A percentile compares a stretch with the other conserved stretches of the same genome.
phyloP scores from a whole-genome alignment of 2,888 invertebrate genomes.

The Pycnomerus fuliginosus region DNA sequence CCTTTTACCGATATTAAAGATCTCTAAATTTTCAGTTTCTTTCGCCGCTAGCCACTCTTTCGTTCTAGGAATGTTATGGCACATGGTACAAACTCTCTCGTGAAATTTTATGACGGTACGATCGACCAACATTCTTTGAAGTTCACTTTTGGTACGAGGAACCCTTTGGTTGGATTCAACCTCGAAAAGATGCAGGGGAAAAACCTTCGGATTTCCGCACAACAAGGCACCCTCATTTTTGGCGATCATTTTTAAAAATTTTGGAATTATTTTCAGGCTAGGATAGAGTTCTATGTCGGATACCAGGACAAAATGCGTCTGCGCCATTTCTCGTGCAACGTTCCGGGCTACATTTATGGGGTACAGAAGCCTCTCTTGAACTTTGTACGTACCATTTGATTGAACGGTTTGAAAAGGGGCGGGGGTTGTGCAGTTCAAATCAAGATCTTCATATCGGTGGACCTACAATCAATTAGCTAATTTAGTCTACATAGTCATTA shows the following conservation, averaged over 20 bases:
- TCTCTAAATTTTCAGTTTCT: slow-evolving; percentile 28
- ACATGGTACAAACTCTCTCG: slow-evolving; percentile 31
- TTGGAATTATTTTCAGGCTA: slow-evolving; percentile 33
- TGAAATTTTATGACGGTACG: slow-evolving; percentile 39
- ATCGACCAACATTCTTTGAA: slow-evolving; percentile 35
- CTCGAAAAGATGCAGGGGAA: slow-evolving; percentile 41
- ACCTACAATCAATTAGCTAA: too few species aligned
- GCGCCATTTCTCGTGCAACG: slow-evolving; percentile 38
- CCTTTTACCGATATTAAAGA: slow-evolving; percentile 38
- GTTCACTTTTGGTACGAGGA: slow-evolving; percentile 36
- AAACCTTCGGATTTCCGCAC: slow-evolving; percentile 29
- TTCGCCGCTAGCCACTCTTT: slow-evolving; percentile 33
- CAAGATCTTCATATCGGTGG: too few species aligned
- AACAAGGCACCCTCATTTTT: slow-evolving; percentile 26
- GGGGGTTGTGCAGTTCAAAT: too few species aligned
- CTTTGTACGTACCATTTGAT: slow-evolving; percentile 37
- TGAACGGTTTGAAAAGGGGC: too few species aligned
- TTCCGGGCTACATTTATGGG: slow-evolving; percentile 45
- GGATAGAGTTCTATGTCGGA: slow-evolving; percentile 45
- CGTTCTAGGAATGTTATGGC: slow-evolving; percentile 27
- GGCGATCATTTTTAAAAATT: slow-evolving; percentile 34
- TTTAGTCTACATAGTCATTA: too few species aligned
- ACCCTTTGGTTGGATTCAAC: too few species aligned
- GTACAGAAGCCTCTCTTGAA: slow-evolving; percentile 33
- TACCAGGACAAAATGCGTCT: slow-evolving; percentile 42